Evolutionary conservation across 2,113 vertebrate species (phyloP).

Genomic region (Hirundichthys speculiger): DNA sequence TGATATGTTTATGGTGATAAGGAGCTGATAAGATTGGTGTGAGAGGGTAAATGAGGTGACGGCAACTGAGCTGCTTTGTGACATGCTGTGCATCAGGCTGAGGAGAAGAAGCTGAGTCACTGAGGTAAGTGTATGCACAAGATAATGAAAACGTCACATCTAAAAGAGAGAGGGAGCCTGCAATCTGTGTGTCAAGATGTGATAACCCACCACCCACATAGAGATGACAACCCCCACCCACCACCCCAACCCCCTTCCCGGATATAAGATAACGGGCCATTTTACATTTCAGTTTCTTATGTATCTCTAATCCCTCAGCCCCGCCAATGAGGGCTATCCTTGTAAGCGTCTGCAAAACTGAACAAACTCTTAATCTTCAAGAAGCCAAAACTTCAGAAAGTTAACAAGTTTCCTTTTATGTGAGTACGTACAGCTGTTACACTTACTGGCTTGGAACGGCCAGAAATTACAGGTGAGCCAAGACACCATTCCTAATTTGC

Average conservation of each 20-base stretch:
- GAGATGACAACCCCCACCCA: conserved; percentile 71
- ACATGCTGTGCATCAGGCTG: conserved; percentile 31
- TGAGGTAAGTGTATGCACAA: conserved; percentile 63
- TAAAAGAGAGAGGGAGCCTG: conserved; percentile 55
- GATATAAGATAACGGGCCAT: conserved; percentile 63
- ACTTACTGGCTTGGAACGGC: conserved; percentile 31
- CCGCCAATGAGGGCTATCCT: conserved; percentile 30
- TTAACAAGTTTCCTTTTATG: conserved; percentile 51
- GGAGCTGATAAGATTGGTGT: conserved; percentile 58
- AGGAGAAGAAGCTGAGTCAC: conserved; percentile 58
- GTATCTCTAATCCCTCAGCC: conserved; percentile 61
- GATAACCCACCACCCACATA: conserved; percentile 71
- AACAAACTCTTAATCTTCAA: conserved; percentile 66
- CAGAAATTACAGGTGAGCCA: conserved; percentile 25
- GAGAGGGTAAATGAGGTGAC: conserved; percentile 65
- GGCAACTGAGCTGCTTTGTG: conserved; percentile 60
- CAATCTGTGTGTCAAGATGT: conserved; percentile 65
- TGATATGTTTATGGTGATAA: conserved; percentile 64
- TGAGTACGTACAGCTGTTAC: conserved; percentile 46
- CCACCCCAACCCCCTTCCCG: conserved; percentile 39
- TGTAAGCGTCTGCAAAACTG: conserved; percentile 47
- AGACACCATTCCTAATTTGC: conserved; percentile 7
- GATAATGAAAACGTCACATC: conserved; percentile 69
- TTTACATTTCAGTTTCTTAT: conserved; percentile 64
- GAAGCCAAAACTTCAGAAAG: conserved; percentile 54